A percentile compares a stretch with the other conserved stretches of the same genome.
phyloP scores from a whole-genome alignment of 1,140 invertebrate genomes.

The Anastrepha ludens region DNA sequence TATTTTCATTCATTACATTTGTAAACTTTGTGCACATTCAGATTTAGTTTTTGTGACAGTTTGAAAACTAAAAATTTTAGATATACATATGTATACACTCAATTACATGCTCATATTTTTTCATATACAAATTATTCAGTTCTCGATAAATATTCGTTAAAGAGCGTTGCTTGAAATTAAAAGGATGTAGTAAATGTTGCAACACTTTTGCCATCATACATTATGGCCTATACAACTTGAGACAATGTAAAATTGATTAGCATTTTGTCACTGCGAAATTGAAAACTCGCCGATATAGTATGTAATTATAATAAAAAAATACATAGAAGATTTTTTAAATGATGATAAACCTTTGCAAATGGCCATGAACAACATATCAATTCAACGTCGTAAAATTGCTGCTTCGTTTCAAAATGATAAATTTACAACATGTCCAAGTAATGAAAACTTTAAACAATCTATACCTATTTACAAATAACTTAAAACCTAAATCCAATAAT shows the following conservation, averaged over 20 bases:
- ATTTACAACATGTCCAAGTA: background rate
- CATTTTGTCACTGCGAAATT: conserved; percentile 1
- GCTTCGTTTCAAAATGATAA: background rate
- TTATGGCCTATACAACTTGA: background rate
- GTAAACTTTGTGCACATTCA: background rate
- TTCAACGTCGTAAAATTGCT: conserved; percentile 26
- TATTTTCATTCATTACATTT: background rate
- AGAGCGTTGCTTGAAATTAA: background rate
- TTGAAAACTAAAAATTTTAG: background rate
- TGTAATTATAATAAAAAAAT: background rate
- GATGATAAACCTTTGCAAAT: too few relatives aligned
- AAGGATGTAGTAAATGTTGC: too few relatives aligned
- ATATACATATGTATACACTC: background rate
- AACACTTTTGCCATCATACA: background rate
- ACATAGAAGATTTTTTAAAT: too few relatives aligned
- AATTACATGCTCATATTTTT: background rate
- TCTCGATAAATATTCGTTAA: background rate
- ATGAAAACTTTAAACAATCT: conserved; percentile 42
- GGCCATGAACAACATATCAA: background rate
- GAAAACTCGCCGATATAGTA: background rate
- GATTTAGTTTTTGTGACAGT: background rate
- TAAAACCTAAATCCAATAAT: conserved; percentile 41
- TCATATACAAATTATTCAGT: background rate
- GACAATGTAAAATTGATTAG: conserved; percentile 32
- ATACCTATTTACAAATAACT: background rate